Evolutionary conservation across 2,888 invertebrate species (phyloP), one percentile per base, ranked within the genome.

Genomic region (Lithophane ornitopus): DNA sequence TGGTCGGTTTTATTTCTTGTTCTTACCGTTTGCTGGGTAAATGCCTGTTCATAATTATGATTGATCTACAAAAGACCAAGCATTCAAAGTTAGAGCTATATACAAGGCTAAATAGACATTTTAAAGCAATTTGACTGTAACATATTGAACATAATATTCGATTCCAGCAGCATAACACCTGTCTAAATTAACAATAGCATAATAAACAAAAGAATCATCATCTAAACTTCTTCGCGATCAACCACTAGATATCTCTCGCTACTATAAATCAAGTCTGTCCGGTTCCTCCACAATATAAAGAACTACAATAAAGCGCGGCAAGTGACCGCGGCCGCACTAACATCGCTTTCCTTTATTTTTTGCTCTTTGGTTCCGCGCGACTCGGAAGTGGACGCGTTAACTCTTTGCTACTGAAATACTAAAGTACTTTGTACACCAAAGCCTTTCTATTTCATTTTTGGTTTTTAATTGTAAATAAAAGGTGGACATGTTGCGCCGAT

Each of bases 301-400:
- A n/a, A 46, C 26, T 16, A 70, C 41, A 61, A 41, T 49, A 49
- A n/a, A 71, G 39, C 65, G 56, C 54, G 63, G 58, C 62, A 54
- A 58, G 46, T 72, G 69, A 58, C 69, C 70, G 61, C 80, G 66
- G 67, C 70, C 76, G 52, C 73, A 39, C 52, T 62, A 59, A 66
- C 58, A 49, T 61, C 39, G 44, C 39, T 28, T 70, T 62, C 2
- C 58, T 81, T 84, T 75, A 58, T 41, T 63, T 66, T 70, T 52
- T 41, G 39, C 4, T 75, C 52, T 56, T 62, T 75, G 72, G 61
- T 77, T 16, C 68, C 63, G 71, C 70, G 41, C 62, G 49, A 54
- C 52, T 34, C 70, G 72, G 82, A 84, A 81, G 70, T 67, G 63
- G 59, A 49, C 59, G 77, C 77, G 71, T 54, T 73, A 54, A 85